Conservation (phyloP, 2,888 invertebrate species). For the Dryobotodes eremita region DNA sequence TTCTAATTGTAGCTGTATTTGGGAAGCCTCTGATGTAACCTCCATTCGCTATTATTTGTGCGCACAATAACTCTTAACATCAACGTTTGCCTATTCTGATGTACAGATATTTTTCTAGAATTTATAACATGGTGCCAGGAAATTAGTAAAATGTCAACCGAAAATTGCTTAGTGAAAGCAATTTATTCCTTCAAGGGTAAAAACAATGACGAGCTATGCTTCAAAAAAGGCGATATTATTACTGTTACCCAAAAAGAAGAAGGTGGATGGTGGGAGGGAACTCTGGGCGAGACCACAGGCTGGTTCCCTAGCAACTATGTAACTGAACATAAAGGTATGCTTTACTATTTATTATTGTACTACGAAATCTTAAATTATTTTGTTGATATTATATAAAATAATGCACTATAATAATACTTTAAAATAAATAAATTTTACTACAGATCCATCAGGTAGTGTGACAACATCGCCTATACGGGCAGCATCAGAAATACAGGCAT, state of each 20-base stretch:
- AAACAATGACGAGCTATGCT: conserved; percentile 99
- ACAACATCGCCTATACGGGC: conserved; percentile 92
- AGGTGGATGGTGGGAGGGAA: conserved; percentile 99
- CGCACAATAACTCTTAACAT: not conserved
- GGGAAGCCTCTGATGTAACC: conserved; percentile 7
- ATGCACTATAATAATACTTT: not conserved
- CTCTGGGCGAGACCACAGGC: conserved; percentile 97
- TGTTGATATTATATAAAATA: not conserved
- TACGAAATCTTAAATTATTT: not conserved
- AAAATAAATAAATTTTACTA: conserved; percentile 24
- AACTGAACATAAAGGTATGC: conserved; percentile 94
- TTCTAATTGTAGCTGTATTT: conserved; percentile 6
- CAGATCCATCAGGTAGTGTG: conserved; percentile 90
- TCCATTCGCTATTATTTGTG: conserved; percentile 5
- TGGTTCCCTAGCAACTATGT: conserved; percentile 99
- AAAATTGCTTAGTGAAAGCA: conserved; percentile 95
- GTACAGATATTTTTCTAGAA: conserved; percentile 64
- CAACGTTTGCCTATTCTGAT: conserved; percentile 19
- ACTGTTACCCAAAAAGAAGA: conserved; percentile 98
- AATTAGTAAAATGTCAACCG: conserved; percentile 89
- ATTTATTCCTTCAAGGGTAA: conserved; percentile 98
- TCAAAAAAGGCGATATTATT: conserved; percentile 98
- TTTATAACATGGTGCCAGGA: conserved; percentile 80
- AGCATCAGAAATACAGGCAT: conserved; percentile 94
- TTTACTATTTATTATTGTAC: not conserved